These are phyloP conservation scores for Rotaria sp. DNA, from an alignment of 2,888 invertebrate species.

Conservation along the genomic window DNA sequence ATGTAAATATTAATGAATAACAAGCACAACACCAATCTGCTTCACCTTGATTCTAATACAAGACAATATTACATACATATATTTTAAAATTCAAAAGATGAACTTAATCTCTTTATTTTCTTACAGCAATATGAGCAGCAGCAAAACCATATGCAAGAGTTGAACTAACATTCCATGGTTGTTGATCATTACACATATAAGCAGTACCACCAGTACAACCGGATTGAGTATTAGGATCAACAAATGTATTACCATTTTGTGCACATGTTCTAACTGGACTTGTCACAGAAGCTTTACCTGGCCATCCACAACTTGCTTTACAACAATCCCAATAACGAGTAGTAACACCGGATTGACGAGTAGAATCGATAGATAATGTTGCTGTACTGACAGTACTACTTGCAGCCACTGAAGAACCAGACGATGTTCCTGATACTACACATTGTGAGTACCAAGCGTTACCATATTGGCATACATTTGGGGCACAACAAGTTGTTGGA, in stretches of 20 bases:
- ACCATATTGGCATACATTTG: background rate
- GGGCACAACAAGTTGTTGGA: background rate
- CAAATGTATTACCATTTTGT: background rate
- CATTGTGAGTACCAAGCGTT: background rate
- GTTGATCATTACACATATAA: conserved; percentile 35
- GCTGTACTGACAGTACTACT: background rate
- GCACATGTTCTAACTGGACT: background rate
- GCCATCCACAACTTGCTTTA: conserved; percentile 41
- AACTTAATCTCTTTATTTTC: too few relatives aligned
- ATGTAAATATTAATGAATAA: conserved; percentile 38
- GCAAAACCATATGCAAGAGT: conserved; percentile 42
- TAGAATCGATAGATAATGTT: background rate
- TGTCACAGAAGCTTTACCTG: conserved; percentile 40
- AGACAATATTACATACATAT: too few relatives aligned
- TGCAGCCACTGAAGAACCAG: background rate
- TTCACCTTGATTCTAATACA: background rate
- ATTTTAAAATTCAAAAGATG: too few relatives aligned
- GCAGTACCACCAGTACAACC: conserved; percentile 40
- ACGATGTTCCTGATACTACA: background rate
- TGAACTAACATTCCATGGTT: conserved; percentile 41
- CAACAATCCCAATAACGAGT: conserved; percentile 42
- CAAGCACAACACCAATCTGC: conserved; percentile 39
- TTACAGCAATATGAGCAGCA: conserved; percentile 33
- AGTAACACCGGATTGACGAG: conserved; percentile 36
- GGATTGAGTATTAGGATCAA: conserved; percentile 27